phyloP scores from a whole-genome alignment of 92 coral and sea anemone species.

The Isaurus tuberculatus region DNA sequence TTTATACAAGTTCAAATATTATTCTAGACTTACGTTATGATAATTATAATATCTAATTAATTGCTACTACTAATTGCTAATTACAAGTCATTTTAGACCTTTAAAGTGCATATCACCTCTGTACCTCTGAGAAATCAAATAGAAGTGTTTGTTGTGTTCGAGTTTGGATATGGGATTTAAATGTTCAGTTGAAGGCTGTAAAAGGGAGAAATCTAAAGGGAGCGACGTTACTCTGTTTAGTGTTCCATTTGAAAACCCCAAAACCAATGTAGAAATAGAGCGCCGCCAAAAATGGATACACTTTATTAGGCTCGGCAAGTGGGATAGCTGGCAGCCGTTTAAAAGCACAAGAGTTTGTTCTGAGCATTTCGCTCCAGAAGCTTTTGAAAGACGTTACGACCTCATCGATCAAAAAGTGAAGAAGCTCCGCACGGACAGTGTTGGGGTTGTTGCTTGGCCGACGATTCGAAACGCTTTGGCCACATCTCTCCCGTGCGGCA shows the following conservation, averaged over 20 bases:
- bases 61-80: too few species aligned
- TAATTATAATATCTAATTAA: too few species aligned
- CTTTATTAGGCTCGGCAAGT: constrained; percentile 33
- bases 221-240: constrained; percentile 34
- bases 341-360: constrained; percentile 40
- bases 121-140: not conserved
- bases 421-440: constrained; percentile 30
- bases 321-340: constrained; percentile 39
- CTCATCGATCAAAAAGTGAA: constrained; percentile 23
- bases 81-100: too few species aligned
- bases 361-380: constrained; percentile 37
- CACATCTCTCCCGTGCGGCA: constrained; percentile 8
- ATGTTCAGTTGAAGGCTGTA: constrained; percentile 13
- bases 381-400: constrained; percentile 29
- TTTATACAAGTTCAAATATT: too few species aligned
- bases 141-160: constrained; percentile 15
- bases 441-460: constrained; percentile 36
- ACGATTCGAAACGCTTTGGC: constrained; percentile 8
- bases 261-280: constrained; percentile 26
- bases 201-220: constrained; percentile 16
- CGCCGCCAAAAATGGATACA: constrained; percentile 30
- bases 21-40: too few species aligned
- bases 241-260: constrained; percentile 22
- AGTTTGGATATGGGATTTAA: constrained; percentile 27
- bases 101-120: too few species aligned